These are phyloP conservation scores for Drosophila koepferae DNA, from an alignment of 2,888 invertebrate species.

Conservation along the genomic window DNA sequence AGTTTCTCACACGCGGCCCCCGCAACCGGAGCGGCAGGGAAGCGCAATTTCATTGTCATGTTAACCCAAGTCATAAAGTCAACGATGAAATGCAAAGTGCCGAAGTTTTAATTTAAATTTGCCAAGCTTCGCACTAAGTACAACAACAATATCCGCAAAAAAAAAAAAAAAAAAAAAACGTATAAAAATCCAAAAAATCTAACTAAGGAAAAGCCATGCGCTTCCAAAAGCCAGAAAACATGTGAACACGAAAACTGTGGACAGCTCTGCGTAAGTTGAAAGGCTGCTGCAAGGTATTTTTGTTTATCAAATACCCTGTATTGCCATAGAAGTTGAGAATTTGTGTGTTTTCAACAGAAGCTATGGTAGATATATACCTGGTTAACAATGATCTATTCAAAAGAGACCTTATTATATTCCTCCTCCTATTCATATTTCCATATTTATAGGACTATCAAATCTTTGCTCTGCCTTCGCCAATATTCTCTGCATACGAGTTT, in stretches of 20 bases:
- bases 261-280: neutral
- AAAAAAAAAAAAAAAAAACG: slow-evolving; percentile 17
- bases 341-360: too few species aligned
- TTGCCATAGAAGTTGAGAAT: too few species aligned
- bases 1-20: slow-evolving; percentile 68
- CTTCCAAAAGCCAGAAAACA: slow-evolving; percentile 3
- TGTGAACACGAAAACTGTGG: neutral
- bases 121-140: slow-evolving; percentile 43
- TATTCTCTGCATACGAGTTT: too few species aligned
- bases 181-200: slow-evolving; percentile 12
- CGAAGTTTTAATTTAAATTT: slow-evolving; percentile 80
- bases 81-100: slow-evolving; percentile 76
- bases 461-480: too few species aligned
- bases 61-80: slow-evolving; percentile 74
- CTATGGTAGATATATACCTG: too few species aligned
- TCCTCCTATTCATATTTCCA: too few species aligned
- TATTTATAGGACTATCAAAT: too few species aligned
- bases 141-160: slow-evolving; percentile 20
- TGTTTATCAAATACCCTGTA: neutral
- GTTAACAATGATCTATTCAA: too few species aligned
- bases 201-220: slow-evolving; percentile 23
- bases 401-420: too few species aligned
- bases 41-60: slow-evolving; percentile 66
- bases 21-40: slow-evolving; percentile 21
- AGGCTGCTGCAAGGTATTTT: neutral